Conservation (phyloP, 1,140 invertebrate species). For the Saccostrea cuccullata region DNA sequence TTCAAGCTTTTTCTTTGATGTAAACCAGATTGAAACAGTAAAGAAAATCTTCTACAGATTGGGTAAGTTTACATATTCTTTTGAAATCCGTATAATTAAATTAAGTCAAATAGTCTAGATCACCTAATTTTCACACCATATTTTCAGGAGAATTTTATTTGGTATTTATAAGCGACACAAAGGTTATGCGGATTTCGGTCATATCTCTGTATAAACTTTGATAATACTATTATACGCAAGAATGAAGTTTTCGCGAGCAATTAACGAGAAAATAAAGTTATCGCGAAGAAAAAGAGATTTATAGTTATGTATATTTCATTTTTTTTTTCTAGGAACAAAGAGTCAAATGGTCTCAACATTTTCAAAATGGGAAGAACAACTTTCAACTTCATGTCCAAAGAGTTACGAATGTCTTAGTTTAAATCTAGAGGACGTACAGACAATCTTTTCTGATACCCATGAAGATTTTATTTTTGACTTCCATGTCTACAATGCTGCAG, state of each 20-base stretch:
- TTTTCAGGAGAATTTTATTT: too few species aligned
- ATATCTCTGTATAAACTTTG: too few species aligned
- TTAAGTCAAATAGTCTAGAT: too few species aligned
- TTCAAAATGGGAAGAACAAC: background rate
- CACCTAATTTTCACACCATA: too few species aligned
- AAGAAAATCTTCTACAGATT: slow-evolving; percentile 47
- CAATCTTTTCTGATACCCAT: background rate
- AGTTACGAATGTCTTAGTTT: background rate
- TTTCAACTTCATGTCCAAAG: background rate
- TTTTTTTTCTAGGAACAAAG: background rate
- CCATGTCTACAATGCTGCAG: background rate
- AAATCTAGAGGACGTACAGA: background rate
- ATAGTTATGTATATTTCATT: background rate
- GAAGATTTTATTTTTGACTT: background rate
- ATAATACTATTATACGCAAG: too few species aligned
- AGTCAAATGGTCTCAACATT: background rate
- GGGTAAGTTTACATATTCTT: slow-evolving; percentile 14
- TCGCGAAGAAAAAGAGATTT: too few species aligned
- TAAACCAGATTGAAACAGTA: slow-evolving; percentile 49
- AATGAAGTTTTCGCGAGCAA: too few species aligned
- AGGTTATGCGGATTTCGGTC: too few species aligned
- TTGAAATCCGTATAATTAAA: too few species aligned
- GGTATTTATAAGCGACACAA: too few species aligned
- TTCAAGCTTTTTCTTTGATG: slow-evolving; percentile 41
- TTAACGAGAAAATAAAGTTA: too few species aligned